phyloP scores from a whole-genome alignment of 2,797 vertebrate genomes.

The Kryptolebias ocellatus region DNA sequence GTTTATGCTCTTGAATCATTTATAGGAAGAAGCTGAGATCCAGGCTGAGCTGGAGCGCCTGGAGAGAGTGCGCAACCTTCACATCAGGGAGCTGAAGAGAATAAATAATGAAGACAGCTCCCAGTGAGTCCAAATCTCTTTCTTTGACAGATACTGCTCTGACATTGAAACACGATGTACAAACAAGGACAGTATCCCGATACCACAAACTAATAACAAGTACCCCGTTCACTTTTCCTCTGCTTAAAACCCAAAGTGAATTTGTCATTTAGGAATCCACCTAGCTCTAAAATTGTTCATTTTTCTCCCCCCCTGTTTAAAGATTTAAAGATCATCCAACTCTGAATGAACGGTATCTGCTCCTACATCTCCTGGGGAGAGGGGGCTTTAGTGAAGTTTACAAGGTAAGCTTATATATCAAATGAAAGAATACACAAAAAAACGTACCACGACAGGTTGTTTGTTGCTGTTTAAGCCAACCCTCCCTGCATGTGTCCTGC shows the following conservation, averaged over 20 bases:
- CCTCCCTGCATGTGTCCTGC: constrained; percentile 22
- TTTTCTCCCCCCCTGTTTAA: constrained; percentile 8
- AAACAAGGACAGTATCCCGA: constrained; percentile 10
- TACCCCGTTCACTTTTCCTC: background rate
- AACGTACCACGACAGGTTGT: background rate
- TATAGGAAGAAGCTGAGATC: constrained; percentile 99
- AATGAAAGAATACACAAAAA: background rate
- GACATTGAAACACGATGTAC: constrained; percentile 37
- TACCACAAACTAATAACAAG: background rate
- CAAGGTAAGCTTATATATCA: constrained; percentile 80
- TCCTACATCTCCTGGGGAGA: constrained; percentile 95
- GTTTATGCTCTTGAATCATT: constrained; percentile 79
- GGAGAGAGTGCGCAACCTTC: constrained; percentile 99
- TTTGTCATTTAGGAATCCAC: background rate
- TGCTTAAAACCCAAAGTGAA: background rate
- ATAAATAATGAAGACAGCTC: constrained; percentile 99
- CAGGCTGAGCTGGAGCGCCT: constrained; percentile 98
- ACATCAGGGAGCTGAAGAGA: constrained; percentile 99
- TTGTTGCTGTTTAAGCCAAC: background rate
- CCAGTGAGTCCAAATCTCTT: constrained; percentile 86
- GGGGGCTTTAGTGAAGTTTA: constrained; percentile 99
- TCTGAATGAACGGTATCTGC: constrained; percentile 95
- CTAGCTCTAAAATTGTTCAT: constrained; percentile 3
- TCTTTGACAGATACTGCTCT: constrained; percentile 49
- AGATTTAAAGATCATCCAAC: constrained; percentile 99